Evolutionary conservation across 1,140 invertebrate genomes (phyloP).

Genomic region (Araneus ventricosus): DNA sequence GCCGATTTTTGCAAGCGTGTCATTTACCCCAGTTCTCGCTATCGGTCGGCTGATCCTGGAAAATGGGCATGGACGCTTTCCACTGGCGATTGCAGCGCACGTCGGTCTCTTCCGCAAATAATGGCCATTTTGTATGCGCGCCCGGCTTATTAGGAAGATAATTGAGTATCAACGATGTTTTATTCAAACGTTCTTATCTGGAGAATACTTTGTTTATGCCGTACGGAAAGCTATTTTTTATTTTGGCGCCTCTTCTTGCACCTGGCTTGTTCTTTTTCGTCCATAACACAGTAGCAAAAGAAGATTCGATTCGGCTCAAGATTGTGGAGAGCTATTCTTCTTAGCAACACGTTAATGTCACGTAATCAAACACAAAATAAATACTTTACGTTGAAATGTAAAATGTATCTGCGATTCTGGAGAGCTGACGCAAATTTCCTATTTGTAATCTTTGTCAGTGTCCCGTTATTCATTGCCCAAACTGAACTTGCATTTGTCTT

Average conservation of each 20-base stretch:
- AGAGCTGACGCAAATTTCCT: too few relatives aligned
- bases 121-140: slow-evolving; percentile 56
- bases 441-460: too few relatives aligned
- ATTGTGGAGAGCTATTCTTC: background rate
- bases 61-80: background rate
- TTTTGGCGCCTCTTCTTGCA: slow-evolving; percentile 33
- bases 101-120: slow-evolving; percentile 41
- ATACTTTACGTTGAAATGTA: background rate
- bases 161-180: slow-evolving; percentile 72
- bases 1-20: background rate
- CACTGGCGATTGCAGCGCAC: background rate
- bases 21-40: background rate
- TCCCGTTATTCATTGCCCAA: too few relatives aligned
- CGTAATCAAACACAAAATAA: background rate
- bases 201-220: slow-evolving; percentile 50
- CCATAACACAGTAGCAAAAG: background rate
- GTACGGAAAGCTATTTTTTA: background rate
- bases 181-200: slow-evolving; percentile 65
- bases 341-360: background rate
- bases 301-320: background rate
- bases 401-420: too few relatives aligned
- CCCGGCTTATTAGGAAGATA: slow-evolving; percentile 57
- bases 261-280: background rate
- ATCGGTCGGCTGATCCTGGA: background rate
- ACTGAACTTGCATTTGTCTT: too few relatives aligned